Evolutionary conservation across 2,888 invertebrate species (phyloP).

Genomic region (Limnephilus marmoratus): DNA sequence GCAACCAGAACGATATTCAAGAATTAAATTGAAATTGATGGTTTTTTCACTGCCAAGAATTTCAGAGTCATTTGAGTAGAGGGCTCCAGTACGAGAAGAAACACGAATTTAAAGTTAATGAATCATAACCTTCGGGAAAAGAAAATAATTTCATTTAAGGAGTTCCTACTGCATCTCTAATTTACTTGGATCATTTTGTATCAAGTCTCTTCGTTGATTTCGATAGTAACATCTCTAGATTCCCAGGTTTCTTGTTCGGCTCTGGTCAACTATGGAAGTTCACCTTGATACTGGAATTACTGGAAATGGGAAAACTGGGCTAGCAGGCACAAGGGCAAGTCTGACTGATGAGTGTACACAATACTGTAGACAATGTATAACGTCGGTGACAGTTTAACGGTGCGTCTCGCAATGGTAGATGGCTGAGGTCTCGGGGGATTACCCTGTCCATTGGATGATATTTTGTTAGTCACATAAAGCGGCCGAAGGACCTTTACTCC

Average conservation of each 20-base stretch:
- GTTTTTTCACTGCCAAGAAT: too few relatives aligned
- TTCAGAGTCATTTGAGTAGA: too few relatives aligned
- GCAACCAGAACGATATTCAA: too few relatives aligned
- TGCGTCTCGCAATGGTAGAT: slow-evolving; percentile 20
- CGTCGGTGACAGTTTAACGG: slow-evolving; percentile 12
- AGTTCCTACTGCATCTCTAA: too few relatives aligned
- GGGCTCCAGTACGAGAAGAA: too few relatives aligned
- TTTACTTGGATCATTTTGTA: too few relatives aligned
- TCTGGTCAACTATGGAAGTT: neutral
- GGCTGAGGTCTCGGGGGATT: slow-evolving; percentile 16
- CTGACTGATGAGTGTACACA: neutral
- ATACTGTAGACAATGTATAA: neutral
- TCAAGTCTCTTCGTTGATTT: too few relatives aligned
- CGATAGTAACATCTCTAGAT: neutral
- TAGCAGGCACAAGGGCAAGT: slow-evolving; percentile 24
- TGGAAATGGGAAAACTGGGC: slow-evolving; percentile 38
- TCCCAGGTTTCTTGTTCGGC: neutral
- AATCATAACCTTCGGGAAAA: too few relatives aligned
- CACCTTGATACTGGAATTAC: slow-evolving; percentile 25
- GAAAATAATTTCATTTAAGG: too few relatives aligned
- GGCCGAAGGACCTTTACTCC: neutral
- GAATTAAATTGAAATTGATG: too few relatives aligned
- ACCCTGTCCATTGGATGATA: neutral
- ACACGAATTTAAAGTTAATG: too few relatives aligned
- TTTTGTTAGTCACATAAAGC: slow-evolving; percentile 7